phyloP scores from a whole-genome alignment of 2,113 vertebrate species.

The Plecturocebus donacophilus region DNA sequence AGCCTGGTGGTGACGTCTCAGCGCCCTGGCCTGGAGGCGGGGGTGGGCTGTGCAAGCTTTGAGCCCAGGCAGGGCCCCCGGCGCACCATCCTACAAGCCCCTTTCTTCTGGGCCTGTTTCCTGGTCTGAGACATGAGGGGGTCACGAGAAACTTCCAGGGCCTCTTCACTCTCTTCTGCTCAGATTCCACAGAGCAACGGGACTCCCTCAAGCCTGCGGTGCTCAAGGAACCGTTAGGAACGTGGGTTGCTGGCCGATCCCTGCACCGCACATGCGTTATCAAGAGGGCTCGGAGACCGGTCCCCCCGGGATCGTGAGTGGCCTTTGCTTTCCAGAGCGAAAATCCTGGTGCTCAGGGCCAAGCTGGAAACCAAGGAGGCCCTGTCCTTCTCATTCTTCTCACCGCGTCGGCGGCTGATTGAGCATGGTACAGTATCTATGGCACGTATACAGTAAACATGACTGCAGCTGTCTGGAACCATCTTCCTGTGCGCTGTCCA shows the following conservation, averaged over 20 bases:
- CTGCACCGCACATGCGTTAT: fast-evolving
- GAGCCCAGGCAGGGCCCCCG: fast-evolving
- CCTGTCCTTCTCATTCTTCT: not conserved
- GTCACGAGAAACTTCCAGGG: not conserved
- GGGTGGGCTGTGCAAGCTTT: fast-evolving
- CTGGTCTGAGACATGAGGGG: not conserved
- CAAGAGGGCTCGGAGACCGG: not conserved
- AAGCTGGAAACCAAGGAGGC: not conserved
- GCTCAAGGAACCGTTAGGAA: not conserved
- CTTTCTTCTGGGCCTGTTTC: not conserved
- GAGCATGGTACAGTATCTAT: slow-evolving; percentile 29
- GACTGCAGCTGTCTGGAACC: not conserved
- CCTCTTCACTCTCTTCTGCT: fast-evolving
- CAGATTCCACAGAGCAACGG: fast-evolving
- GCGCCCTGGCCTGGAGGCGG: fast-evolving
- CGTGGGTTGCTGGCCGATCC: fast-evolving
- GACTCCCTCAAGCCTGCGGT: not conserved
- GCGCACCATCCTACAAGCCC: fast-evolving
- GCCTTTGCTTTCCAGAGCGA: not conserved
- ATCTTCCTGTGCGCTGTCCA: not conserved
- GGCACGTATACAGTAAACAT: slow-evolving; percentile 28
- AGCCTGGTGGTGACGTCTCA: fast-evolving
- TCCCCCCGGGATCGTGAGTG: fast-evolving
- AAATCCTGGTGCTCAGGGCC: not conserved
- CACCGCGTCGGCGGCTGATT: not conserved